Conservation (phyloP, 2,888 invertebrate genomes). For the Temnothorax unifasciatus region DNA sequence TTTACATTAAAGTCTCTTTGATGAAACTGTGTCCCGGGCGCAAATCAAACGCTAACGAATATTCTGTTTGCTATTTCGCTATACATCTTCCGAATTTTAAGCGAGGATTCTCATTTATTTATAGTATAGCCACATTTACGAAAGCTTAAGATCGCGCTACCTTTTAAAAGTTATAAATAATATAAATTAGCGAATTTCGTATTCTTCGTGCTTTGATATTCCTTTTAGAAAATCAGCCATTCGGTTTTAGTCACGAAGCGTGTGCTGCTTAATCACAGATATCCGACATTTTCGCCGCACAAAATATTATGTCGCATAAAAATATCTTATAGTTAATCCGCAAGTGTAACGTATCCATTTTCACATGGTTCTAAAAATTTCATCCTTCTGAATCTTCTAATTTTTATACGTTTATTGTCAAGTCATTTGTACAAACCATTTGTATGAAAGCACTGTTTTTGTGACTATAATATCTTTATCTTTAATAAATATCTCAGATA, state of each 20-base stretch:
- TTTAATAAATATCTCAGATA: not conserved
- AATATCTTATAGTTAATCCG: not conserved
- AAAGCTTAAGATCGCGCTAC: not conserved
- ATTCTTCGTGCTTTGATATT: constrained; percentile 11
- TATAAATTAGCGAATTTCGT: constrained; percentile 4
- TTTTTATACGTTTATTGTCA: not conserved
- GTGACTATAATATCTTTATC: not conserved
- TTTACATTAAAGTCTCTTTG: constrained; percentile 15
- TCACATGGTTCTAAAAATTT: not conserved
- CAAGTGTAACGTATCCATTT: not conserved
- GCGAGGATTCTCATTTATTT: not conserved
- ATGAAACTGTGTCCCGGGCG: not conserved
- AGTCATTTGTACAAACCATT: not conserved
- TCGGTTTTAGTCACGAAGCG: not conserved
- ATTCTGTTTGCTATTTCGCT: constrained; percentile 14
- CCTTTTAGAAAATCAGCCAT: not conserved
- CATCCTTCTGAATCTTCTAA: not conserved
- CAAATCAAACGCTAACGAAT: not conserved
- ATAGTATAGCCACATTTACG: not conserved
- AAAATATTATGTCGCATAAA: not conserved
- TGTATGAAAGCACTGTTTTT: not conserved
- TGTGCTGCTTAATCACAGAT: not conserved
- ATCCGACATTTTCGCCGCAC: not conserved
- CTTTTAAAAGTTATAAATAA: constrained; percentile 31
- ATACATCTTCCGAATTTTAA: not conserved